Percentiles rank a stretch among this genome's conserved stretches.
These are phyloP conservation scores for Microctonus brassicae DNA, from an alignment of 2,888 invertebrate species.

Conservation along the genomic window DNA sequence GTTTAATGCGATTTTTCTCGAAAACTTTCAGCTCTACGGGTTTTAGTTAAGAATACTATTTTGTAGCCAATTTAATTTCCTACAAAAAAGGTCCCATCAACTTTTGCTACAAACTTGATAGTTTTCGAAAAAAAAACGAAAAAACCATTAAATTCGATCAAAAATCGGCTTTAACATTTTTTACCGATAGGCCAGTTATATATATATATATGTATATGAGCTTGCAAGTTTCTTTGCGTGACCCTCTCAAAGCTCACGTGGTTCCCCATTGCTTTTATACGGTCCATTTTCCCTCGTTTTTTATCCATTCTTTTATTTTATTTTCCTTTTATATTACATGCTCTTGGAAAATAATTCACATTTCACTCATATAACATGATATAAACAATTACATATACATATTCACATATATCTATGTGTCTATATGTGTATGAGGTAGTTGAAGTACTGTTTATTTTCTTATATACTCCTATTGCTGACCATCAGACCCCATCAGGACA, in stretches of 20 bases:
- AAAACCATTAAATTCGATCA: no score
- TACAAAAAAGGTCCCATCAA: no score
- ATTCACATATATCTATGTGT: neutral
- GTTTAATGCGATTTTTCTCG: no score
- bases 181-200: no score
- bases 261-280: neutral
- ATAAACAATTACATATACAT: no score
- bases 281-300: neutral
- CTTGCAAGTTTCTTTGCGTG: neutral
- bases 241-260: neutral
- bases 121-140: no score
- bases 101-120: no score
- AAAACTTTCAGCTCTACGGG: no score
- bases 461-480: constrained; percentile 1
- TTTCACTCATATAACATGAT: neutral
- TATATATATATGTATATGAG: neutral
- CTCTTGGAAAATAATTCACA: neutral
- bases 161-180: no score
- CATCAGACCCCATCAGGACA: constrained; percentile 42
- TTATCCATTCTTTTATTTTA: neutral
- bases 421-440: neutral
- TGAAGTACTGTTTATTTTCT: neutral
- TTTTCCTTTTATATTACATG: no score
- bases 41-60: no score
- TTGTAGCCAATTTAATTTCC: no score